These are phyloP conservation scores for Patella depressa DNA, from an alignment of 2,888 invertebrate genomes.

Conservation along the genomic window DNA sequence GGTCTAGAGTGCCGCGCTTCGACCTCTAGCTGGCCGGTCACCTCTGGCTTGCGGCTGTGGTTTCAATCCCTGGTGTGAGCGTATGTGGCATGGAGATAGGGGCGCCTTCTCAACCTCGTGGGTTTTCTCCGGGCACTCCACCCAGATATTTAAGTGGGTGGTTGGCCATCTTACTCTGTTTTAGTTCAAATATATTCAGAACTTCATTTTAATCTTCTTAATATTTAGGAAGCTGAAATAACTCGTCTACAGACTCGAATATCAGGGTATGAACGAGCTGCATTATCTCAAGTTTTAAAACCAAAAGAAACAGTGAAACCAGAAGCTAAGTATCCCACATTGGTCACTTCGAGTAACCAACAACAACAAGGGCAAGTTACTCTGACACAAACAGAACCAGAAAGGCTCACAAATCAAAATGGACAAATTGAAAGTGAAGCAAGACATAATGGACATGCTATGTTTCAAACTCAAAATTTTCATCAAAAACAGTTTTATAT, in stretches of 20 bases:
- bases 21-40: no score
- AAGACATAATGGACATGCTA: not conserved
- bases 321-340: not conserved
- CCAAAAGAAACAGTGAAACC: constrained; percentile 1
- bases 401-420: constrained; percentile 8
- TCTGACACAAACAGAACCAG: constrained; percentile 1
- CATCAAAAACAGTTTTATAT: constrained; percentile 1
- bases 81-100: no score
- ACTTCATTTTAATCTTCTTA: not conserved
- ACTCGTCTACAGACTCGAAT: constrained; percentile 55
- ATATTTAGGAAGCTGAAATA: constrained; percentile 50
- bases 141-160: no score
- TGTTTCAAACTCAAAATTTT: not conserved
- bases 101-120: no score
- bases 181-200: not conserved
- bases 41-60: no score
- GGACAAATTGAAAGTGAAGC: not conserved
- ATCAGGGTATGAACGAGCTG: constrained; percentile 51
- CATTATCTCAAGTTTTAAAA: constrained; percentile 33
- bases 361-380: constrained; percentile 15
- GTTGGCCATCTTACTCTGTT: no score
- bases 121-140: no score
- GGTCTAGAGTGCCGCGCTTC: no score
- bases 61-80: no score
- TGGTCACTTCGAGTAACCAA: not conserved